phyloP scores from a whole-genome alignment of 2,797 vertebrate genomes.

The Siniperca scherzeri region DNA sequence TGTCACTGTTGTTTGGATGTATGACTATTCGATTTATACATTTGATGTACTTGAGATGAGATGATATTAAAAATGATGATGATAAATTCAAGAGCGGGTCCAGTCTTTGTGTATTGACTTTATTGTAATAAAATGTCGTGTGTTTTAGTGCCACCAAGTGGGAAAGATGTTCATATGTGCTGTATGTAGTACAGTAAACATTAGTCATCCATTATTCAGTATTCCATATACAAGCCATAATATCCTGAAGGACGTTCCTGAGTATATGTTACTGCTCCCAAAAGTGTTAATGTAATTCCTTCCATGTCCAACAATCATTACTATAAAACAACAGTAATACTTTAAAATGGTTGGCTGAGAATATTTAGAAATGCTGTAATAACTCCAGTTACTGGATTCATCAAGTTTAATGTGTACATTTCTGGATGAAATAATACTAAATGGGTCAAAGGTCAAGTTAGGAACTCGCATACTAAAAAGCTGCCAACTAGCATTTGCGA shows the following conservation, averaged over 20 bases:
- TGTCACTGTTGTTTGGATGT: constrained; percentile 50
- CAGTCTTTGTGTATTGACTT: not conserved
- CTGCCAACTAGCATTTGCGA: not conserved
- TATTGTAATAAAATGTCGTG: no score
- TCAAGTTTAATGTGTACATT: not conserved
- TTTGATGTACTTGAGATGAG: constrained; percentile 44
- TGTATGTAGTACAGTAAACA: not conserved
- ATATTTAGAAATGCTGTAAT: not conserved
- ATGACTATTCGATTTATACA: constrained; percentile 20
- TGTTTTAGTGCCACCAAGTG: not conserved
- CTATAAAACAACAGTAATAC: not conserved
- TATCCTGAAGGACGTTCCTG: not conserved
- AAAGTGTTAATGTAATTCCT: not conserved
- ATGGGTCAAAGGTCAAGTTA: not conserved
- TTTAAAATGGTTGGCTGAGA: not conserved
- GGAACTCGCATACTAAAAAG: not conserved
- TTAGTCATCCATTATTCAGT: not conserved
- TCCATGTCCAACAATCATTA: no score
- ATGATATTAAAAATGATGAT: constrained; percentile 34
- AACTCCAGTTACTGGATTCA: not conserved
- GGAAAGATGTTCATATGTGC: not conserved
- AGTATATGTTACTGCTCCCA: not conserved
- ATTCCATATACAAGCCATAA: no score
- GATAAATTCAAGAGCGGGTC: not conserved
- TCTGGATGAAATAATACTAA: not conserved